Evolutionary conservation across 2,888 invertebrate genomes (phyloP).

Genomic region (Sminthurinus aureus): DNA sequence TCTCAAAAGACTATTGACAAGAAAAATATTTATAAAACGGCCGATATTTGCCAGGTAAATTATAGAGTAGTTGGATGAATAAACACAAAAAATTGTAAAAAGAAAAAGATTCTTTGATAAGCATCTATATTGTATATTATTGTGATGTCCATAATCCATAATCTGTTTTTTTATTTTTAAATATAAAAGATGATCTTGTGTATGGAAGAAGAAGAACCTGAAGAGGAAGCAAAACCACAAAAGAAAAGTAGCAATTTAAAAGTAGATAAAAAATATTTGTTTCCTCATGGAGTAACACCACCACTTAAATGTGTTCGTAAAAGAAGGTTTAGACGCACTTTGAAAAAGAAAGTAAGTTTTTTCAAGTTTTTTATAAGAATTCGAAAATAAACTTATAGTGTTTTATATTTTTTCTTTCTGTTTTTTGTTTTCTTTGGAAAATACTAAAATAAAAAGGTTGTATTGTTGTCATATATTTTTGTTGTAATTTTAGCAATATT

Average conservation of each 20-base stretch:
- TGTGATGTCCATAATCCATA: not conserved
- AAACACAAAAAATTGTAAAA: too few species aligned
- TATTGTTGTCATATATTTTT: not conserved
- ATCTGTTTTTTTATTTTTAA: not conserved
- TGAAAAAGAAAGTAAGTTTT: slow-evolving; percentile 82
- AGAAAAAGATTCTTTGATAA: too few species aligned
- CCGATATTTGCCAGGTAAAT: slow-evolving; percentile 87
- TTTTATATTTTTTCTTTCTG: too few species aligned
- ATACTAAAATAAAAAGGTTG: not conserved
- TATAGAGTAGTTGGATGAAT: too few species aligned
- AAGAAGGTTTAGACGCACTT: slow-evolving; percentile 89
- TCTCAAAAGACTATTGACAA: slow-evolving; percentile 94
- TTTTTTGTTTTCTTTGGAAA: too few species aligned
- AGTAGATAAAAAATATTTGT: slow-evolving; percentile 91
- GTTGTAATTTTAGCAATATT: slow-evolving; percentile 68
- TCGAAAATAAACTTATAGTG: too few species aligned
- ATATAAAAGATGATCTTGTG: slow-evolving; percentile 75
- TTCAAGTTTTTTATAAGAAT: slow-evolving; percentile 8
- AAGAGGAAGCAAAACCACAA: slow-evolving; percentile 76
- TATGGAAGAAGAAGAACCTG: slow-evolving; percentile 81
- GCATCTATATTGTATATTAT: not conserved
- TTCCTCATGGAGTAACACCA: slow-evolving; percentile 95
- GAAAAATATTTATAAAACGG: slow-evolving; percentile 97
- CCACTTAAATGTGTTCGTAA: slow-evolving; percentile 95
- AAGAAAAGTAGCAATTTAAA: slow-evolving; percentile 85